Evolutionary conservation across 1,140 invertebrate species (phyloP).

Genomic region (Brachionus plicatilis): DNA sequence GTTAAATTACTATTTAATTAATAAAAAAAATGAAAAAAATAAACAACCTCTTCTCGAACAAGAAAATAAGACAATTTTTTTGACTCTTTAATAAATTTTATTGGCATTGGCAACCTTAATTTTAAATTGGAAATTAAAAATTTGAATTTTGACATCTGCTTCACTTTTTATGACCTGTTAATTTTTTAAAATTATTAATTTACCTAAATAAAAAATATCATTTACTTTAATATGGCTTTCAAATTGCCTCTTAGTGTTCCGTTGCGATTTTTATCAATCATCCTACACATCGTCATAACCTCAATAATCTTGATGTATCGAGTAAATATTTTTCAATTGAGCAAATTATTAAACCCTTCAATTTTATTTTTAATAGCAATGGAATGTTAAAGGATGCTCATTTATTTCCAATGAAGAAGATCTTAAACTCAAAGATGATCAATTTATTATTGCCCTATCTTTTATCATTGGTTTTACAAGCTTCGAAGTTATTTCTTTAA

Average conservation of each 20-base stretch:
- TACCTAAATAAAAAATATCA: neutral
- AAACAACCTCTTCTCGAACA: too few species aligned
- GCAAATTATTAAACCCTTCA: neutral
- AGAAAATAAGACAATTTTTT: neutral
- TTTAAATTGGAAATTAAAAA: neutral
- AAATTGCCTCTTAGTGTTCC: conserved; percentile 21
- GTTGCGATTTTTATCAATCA: neutral
- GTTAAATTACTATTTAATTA: too few species aligned
- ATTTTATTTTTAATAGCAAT: neutral
- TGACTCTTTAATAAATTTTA: neutral
- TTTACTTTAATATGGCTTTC: neutral
- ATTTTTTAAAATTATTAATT: neutral
- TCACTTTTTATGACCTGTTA: too few species aligned
- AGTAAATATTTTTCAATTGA: neutral
- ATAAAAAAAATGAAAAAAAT: too few species aligned
- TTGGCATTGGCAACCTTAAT: neutral
- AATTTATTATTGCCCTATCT: conserved; percentile 13
- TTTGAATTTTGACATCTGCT: neutral
- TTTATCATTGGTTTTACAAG: conserved; percentile 13
- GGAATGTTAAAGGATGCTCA: conserved; percentile 17
- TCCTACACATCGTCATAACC: neutral
- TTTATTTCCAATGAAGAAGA: neutral
- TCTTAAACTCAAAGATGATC: neutral
- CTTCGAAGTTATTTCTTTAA: neutral
- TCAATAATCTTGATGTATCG: conserved; percentile 14